A percentile compares a stretch with the other conserved stretches of the same genome.
phyloP scores from a whole-genome alignment of 2,888 invertebrate genomes.

The Scaptodrosophila latifasciaeformis region DNA sequence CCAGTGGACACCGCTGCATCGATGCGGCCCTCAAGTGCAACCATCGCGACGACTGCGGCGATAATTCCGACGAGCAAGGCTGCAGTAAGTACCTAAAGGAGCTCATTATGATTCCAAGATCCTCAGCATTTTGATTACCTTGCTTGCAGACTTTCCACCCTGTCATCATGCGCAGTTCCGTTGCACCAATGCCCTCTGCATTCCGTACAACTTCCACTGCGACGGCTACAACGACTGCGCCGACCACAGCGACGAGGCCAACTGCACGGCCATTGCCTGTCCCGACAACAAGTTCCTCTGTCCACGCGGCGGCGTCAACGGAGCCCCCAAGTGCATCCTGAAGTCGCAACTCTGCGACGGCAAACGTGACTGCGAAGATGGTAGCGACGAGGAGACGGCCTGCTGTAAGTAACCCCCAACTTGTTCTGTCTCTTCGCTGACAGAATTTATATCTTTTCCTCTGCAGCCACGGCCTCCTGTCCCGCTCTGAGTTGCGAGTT shows the following conservation, averaged over 20 bases:
- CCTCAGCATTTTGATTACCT: background rate
- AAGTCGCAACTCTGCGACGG: constrained; percentile 92
- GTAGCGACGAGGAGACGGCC: constrained; percentile 90
- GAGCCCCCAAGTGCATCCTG: constrained; percentile 90
- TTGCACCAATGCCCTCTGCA: constrained; percentile 94
- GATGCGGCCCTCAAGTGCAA: constrained; percentile 87
- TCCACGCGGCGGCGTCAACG: constrained; percentile 83
- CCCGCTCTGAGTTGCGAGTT: constrained; percentile 90
- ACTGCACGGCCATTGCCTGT: constrained; percentile 91
- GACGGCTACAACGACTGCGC: constrained; percentile 91
- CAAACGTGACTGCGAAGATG: constrained; percentile 92
- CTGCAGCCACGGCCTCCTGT: constrained; percentile 86
- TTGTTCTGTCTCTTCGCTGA: no score
- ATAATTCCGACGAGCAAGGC: constrained; percentile 91
- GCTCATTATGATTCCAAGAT: background rate
- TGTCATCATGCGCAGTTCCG: constrained; percentile 94
- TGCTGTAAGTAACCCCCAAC: constrained; percentile 83
- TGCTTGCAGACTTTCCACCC: constrained; percentile 85
- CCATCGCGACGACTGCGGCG: constrained; percentile 92
- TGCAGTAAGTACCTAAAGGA: constrained; percentile 83
- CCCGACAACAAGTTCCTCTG: constrained; percentile 94
- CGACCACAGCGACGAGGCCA: constrained; percentile 91
- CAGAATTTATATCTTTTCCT: background rate
- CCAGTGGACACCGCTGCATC: constrained; percentile 86
- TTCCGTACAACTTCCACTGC: constrained; percentile 90